Conservation (phyloP, 2,888 invertebrate species). For the Uloborus plumipes region DNA sequence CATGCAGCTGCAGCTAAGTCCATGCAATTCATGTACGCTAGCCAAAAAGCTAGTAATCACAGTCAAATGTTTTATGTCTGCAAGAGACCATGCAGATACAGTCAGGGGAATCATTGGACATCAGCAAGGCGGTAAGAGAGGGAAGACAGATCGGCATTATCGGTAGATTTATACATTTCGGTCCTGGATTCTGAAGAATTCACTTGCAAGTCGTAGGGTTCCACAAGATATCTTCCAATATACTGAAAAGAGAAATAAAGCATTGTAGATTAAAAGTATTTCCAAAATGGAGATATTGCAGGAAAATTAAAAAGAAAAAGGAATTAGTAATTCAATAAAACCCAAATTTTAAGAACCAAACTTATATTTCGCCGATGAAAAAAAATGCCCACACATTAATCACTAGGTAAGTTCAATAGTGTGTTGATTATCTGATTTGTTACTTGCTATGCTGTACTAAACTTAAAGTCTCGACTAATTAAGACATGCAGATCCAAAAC, state of each 20-base stretch:
- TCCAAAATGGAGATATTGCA: too few relatives aligned
- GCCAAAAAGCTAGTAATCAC: neutral
- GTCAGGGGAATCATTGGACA: slow-evolving; percentile 8
- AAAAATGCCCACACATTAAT: too few relatives aligned
- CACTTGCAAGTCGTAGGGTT: slow-evolving; percentile 25
- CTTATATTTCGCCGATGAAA: too few relatives aligned
- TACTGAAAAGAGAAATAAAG: slow-evolving; percentile 13
- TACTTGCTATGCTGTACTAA: too few relatives aligned
- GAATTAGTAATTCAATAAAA: too few relatives aligned
- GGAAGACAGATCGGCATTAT: slow-evolving; percentile 17
- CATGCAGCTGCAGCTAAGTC: slow-evolving; percentile 10
- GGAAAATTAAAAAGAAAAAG: too few relatives aligned
- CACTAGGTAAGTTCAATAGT: too few relatives aligned
- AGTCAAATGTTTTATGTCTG: neutral
- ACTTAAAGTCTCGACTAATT: too few relatives aligned
- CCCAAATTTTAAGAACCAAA: too few relatives aligned
- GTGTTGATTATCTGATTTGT: too few relatives aligned
- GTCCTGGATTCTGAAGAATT: slow-evolving; percentile 16
- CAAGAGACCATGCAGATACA: neutral
- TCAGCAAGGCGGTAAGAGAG: slow-evolving; percentile 16
- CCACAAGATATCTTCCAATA: slow-evolving; percentile 33
- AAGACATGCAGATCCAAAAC: too few relatives aligned
- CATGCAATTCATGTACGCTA: slow-evolving; percentile 14
- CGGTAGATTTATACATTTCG: slow-evolving; percentile 54
- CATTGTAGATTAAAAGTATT: neutral